Conservation (phyloP, 2,113 vertebrate genomes). For the Ammodytes marinus region DNA sequence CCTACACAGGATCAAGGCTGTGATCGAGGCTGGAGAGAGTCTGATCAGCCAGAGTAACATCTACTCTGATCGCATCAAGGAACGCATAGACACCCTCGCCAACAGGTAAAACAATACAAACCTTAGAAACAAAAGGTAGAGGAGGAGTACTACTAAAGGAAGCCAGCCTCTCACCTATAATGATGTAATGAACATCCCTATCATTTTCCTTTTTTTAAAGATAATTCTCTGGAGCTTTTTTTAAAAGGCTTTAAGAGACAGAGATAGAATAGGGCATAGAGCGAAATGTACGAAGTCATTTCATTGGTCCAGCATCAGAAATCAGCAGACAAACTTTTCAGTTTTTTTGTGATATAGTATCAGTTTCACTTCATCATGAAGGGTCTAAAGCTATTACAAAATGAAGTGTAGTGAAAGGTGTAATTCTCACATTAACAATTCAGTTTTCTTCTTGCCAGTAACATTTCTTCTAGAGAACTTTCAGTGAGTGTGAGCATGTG, state of each 20-base stretch:
- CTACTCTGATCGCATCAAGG: constrained; percentile 88
- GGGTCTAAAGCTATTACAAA: no score
- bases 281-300: no score
- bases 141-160: not conserved
- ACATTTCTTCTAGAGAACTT: not conserved
- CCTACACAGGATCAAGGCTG: constrained; percentile 89
- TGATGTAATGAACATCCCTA: no score
- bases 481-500: not conserved
- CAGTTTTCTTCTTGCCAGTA: not conserved
- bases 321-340: not conserved
- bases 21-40: constrained; percentile 90
- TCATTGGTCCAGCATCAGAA: no score
- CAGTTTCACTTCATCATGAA: not conserved
- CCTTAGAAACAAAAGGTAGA: not conserved
- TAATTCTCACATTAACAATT: not conserved
- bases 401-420: not conserved
- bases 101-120: constrained; percentile 81
- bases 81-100: constrained; percentile 85
- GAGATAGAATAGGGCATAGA: no score
- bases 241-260: no score
- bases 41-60: constrained; percentile 90
- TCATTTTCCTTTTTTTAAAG: no score
- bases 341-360: not conserved
- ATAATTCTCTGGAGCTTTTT: no score
- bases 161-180: no score